A percentile compares a stretch with the other conserved stretches of the same genome.
Conservation (phyloP, 1,140 invertebrate genomes). For the Hyles euphorbiae region DNA sequence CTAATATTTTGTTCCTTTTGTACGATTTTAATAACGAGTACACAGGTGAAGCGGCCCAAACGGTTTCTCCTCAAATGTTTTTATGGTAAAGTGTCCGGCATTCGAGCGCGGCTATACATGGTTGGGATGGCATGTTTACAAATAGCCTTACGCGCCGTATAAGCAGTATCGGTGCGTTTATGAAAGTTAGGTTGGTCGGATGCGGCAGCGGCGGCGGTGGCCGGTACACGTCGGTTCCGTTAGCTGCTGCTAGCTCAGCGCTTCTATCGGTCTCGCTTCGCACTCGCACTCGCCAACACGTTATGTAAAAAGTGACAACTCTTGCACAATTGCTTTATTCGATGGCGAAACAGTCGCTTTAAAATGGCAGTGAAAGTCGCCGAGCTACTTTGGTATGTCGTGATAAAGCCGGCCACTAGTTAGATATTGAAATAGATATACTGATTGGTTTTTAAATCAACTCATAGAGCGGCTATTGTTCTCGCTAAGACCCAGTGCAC, state of each 20-base stretch:
- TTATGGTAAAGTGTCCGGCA: too few relatives aligned
- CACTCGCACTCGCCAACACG: constrained; percentile 29
- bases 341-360: constrained; percentile 68
- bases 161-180: neutral
- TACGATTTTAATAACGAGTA: too few relatives aligned
- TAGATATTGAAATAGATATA: constrained; percentile 2
- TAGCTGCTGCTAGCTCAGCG: constrained; percentile 1
- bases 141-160: too few relatives aligned
- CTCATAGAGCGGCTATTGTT: too few relatives aligned
- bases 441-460: neutral
- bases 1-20: too few relatives aligned
- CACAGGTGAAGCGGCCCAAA: too few relatives aligned
- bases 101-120: too few relatives aligned
- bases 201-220: too few relatives aligned
- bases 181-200: neutral
- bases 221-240: constrained; percentile 9
- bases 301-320: constrained; percentile 73
- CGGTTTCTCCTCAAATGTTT: too few relatives aligned
- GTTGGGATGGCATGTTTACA: too few relatives aligned
- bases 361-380: constrained; percentile 71
- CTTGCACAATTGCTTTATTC: constrained; percentile 68
- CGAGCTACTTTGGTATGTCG: constrained; percentile 63
- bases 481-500: too few relatives aligned
- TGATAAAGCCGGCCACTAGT: constrained; percentile 28
- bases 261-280: constrained; percentile 18